Conservation (phyloP, 2,797 vertebrate genomes). For the Brachyrhaphis roseni region DNA sequence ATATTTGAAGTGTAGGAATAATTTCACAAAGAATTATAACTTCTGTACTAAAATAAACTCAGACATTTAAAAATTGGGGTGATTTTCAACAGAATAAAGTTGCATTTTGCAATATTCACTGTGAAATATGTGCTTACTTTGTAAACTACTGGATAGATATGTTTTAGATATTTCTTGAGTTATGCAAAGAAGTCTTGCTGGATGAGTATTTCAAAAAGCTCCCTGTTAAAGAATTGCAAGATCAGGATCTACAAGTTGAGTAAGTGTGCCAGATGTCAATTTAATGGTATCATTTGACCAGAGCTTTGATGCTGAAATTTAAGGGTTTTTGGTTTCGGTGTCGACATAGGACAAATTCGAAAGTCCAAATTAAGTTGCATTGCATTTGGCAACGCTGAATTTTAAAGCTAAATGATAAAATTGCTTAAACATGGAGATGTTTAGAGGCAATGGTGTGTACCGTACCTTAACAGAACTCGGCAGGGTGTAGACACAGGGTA, state of each 20-base stretch:
- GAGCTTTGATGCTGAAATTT: slow-evolving; percentile 35
- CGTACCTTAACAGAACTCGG: slow-evolving; percentile 62
- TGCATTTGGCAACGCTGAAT: background rate
- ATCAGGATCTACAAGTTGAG: slow-evolving; percentile 17
- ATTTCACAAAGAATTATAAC: background rate
- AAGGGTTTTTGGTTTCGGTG: slow-evolving; percentile 21
- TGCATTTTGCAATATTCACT: background rate
- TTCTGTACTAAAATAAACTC: background rate
- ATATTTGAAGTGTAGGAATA: background rate
- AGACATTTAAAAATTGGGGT: background rate
- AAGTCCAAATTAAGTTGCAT: background rate
- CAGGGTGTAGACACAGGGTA: slow-evolving; percentile 38
- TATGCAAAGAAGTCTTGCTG: background rate
- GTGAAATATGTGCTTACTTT: background rate
- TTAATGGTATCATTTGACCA: slow-evolving; percentile 51
- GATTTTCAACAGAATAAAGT: background rate
- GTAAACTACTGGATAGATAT: background rate
- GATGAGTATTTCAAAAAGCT: background rate
- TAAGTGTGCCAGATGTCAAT: slow-evolving; percentile 46
- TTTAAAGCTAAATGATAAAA: background rate
- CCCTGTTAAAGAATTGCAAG: slow-evolving; percentile 7
- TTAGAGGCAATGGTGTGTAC: slow-evolving; percentile 1
- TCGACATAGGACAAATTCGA: slow-evolving; percentile 25
- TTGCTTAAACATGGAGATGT: background rate
- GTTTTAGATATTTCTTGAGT: background rate